phyloP scores from a whole-genome alignment of 2,888 invertebrate species.

The Mongoloraphidia duomilia region DNA sequence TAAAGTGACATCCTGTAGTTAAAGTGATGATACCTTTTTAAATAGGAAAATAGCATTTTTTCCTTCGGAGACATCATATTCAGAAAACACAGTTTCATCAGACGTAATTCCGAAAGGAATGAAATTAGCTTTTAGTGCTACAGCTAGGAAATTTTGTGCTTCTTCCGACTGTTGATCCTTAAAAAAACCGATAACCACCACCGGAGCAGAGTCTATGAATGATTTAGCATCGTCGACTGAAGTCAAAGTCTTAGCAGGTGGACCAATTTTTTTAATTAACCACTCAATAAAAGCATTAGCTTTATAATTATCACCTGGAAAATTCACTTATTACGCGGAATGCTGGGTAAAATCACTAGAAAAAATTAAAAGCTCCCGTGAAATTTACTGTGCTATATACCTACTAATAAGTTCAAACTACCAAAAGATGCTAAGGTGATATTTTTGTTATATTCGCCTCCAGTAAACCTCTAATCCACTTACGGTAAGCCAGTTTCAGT shows the following conservation, averaged over 20 bases:
- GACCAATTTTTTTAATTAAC: slow-evolving; percentile 95
- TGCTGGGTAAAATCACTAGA: no score
- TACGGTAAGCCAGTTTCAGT: no score
- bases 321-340: no score
- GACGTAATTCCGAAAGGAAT: slow-evolving; percentile 76
- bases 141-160: slow-evolving; percentile 71
- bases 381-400: no score
- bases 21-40: slow-evolving; percentile 54
- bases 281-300: slow-evolving; percentile 85
- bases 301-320: slow-evolving; percentile 21
- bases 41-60: slow-evolving; percentile 57
- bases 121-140: slow-evolving; percentile 73
- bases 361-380: no score
- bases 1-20: no score
- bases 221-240: slow-evolving; percentile 70
- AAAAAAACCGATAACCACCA: slow-evolving; percentile 85
- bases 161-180: slow-evolving; percentile 60
- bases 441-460: no score
- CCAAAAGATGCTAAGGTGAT: no score
- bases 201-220: slow-evolving; percentile 64
- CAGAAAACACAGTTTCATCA: slow-evolving; percentile 60
- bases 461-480: no score
- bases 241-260: slow-evolving; percentile 69
- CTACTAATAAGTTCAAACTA: no score
- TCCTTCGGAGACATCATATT: slow-evolving; percentile 66